Base-by-base conservation (phyloP, 2,888 invertebrate species). In the Cantharis rufa region DNA sequence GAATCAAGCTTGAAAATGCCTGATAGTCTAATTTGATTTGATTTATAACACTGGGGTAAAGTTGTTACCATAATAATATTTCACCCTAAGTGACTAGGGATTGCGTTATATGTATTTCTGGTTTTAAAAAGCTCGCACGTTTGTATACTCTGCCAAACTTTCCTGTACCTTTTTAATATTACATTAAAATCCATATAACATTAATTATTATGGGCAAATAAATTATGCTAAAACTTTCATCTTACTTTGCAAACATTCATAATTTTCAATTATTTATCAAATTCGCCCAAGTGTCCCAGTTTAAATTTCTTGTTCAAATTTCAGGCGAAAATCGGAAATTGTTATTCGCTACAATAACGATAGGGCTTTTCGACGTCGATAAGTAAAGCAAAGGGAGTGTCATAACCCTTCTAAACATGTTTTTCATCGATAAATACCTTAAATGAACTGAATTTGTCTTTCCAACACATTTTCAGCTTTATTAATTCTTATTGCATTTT, bases 1-100 rank as follows among this genome's bases (percentile, higher is more conserved):
- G 74, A 70, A 77, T 77, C 72, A 74, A 77, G 77, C 72, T 77
- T 69, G 71, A 61, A 69, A 73, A 72, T 71, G 77, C 62, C 71
- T 62, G 69, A 32, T 71, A 71, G 74, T 71, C 71, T 74, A 77
- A 77, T 77, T 74, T 77, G 64, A 70, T 74, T 72, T 77, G 76
- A 77, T 77, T 77, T 77, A 77, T 71, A 28, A 62, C 73, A 15
- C 21, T 70, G 27, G 66, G 66, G 24, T 18, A 66, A 72, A 66
- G 64, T 66, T 66, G 64, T 66, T 66, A 66, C 64, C 64, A 72
- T 72, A 66, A 66, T 72, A 72, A 72, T 72, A 66, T 66, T 66
- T 66, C 64, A 66, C 64, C 64, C 64, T 66, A 66, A 66, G 64
- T 66, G 64, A 66, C 64, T 66, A 66, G 64, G 64, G 64, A 66